Evolutionary conservation across 2,888 invertebrate species (phyloP), one percentile per base, ranked within the genome.

Genomic region (Pteria penguin): DNA sequence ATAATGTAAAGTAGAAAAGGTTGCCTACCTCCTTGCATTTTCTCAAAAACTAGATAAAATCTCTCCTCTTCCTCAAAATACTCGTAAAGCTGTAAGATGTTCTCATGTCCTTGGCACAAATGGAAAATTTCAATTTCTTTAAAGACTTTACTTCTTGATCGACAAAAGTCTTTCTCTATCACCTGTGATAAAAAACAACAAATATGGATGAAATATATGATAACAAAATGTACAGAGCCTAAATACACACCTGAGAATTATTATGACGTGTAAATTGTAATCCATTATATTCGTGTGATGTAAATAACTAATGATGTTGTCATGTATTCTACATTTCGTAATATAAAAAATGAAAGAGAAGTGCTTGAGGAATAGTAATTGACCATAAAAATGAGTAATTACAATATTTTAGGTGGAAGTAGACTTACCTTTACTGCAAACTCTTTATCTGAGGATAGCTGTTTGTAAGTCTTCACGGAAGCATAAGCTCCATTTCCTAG

Each of bases 101-200:
- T 97, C 80, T 97, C 96, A 94, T 99, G 98, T 87, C 97, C 97
- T 93, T 97, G 96, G 93, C 98, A 99, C 93, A 98, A 96, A 94
- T 98, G 97, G 95, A 99, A 98, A 85, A 98, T 98, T 94, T 99
- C 98, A 91, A 99, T 98, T 93, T 99, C 99, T 89, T 98, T 97
- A 94, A 98, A 97, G 89, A 99, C 97, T 91, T 98, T 95, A 90
- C 96, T 96, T 88, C 98, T 95, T 90, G 97, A 97, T 93, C 98
- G 97, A 83, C 97, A 97, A 85, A 97, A 97, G 91, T 96, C 96
- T 93, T 98, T 98, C 93, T 97, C 97, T 91, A 98, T 98, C 90
- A 97, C 96, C 94, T 93, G 84, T 11, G 86, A 83, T 26, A 45
- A 68, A 70, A 78, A 63, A 33, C 67, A 62, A 18, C 57, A 57